Evolutionary conservation across 2,797 vertebrate genomes (phyloP).

Genomic region (Muscicapa striata): DNA sequence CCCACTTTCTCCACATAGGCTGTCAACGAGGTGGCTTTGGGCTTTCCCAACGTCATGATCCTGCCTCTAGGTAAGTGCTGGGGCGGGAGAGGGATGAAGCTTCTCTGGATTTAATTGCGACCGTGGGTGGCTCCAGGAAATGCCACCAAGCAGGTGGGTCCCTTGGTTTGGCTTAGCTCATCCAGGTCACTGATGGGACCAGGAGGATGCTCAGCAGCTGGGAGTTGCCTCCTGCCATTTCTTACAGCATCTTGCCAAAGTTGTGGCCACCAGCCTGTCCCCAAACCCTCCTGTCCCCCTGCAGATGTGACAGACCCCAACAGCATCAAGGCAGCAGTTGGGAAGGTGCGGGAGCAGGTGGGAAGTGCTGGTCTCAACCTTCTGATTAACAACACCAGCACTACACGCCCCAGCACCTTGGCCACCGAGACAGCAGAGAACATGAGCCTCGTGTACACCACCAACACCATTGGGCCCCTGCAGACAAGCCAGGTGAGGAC

Average conservation of each 20-base stretch:
- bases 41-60: conserved; percentile 4
- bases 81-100: background rate
- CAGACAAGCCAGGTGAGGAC: conserved; percentile 43
- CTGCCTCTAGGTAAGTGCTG: conserved; percentile 42
- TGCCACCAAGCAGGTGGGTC: background rate
- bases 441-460: conserved; percentile 33
- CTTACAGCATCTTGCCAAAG: background rate
- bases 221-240: background rate
- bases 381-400: background rate
- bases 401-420: background rate
- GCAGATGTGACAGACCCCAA: conserved; percentile 39
- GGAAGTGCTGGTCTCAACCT: conserved; percentile 13
- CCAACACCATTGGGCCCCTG: conserved; percentile 56
- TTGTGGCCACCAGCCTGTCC: fast-evolving
- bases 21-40: conserved; percentile 48
- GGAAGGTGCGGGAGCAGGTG: background rate
- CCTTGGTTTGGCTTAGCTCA: background rate
- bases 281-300: background rate
- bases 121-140: background rate
- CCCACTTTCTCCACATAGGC: background rate
- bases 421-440: background rate
- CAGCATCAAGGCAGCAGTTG: background rate
- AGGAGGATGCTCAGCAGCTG: background rate
- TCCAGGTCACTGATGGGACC: background rate
- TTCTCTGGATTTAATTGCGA: background rate